Evolutionary conservation across 2,888 invertebrate species (phyloP).

Genomic region (Sericinus montela): DNA sequence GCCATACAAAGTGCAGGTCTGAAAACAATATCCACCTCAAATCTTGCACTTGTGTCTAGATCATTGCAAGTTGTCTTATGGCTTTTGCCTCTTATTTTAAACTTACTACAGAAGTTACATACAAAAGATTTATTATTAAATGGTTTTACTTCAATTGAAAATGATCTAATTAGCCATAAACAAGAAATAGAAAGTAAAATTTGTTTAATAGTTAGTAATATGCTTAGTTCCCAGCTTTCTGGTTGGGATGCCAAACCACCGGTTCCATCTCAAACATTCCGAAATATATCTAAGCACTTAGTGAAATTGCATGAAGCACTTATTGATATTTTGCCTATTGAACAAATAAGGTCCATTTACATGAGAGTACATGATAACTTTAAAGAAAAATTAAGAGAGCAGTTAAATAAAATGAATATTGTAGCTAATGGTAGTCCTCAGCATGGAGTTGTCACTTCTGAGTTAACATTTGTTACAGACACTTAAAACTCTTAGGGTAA

Average conservation of each 20-base stretch:
- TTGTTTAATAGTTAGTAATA: slow-evolving; percentile 91
- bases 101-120: slow-evolving; percentile 82
- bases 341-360: slow-evolving; percentile 88
- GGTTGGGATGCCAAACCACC: slow-evolving; percentile 97
- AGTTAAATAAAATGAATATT: slow-evolving; percentile 91
- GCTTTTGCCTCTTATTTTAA: slow-evolving; percentile 85
- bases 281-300: slow-evolving; percentile 92
- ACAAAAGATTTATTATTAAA: slow-evolving; percentile 65
- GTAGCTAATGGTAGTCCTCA: slow-evolving; percentile 98
- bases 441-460: slow-evolving; percentile 96
- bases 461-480: slow-evolving; percentile 93
- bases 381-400: slow-evolving; percentile 91
- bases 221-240: slow-evolving; percentile 88
- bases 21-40: slow-evolving; percentile 96
- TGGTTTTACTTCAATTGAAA: slow-evolving; percentile 85
- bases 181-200: slow-evolving; percentile 96
- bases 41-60: slow-evolving; percentile 91
- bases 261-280: slow-evolving; percentile 94
- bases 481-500: slow-evolving; percentile 87
- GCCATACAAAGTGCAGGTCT: slow-evolving; percentile 96
- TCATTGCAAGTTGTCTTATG: slow-evolving; percentile 90
- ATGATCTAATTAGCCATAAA: slow-evolving; percentile 92
- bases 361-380: slow-evolving; percentile 90
- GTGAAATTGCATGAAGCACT: slow-evolving; percentile 95
- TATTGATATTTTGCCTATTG: slow-evolving; percentile 88